Evolutionary conservation across 2,113 vertebrate genomes (phyloP), one percentile per base, ranked within the genome.

Genomic region (Salvelinus fontinalis): DNA sequence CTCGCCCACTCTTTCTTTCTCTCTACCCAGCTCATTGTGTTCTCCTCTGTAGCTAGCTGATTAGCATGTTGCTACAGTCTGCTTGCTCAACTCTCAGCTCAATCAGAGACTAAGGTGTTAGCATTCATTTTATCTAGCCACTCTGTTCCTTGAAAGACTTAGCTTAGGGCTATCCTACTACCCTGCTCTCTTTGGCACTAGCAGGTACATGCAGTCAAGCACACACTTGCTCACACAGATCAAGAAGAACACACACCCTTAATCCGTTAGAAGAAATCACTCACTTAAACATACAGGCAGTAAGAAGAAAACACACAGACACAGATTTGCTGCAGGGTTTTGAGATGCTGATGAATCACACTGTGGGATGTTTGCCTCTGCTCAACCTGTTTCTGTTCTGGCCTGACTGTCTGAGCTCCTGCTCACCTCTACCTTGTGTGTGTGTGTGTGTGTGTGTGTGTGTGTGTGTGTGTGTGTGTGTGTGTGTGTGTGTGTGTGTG

Each of bases 291-390:
- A 39, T 29, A 4, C 67, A 68, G 31, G 34, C 67, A 49, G 34
- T 22, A 2, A 49, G 8, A 29, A 44, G 20, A 48, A 66, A 54
- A 69, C 64, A 75, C 54, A 20, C 29, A 75, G 27, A 68, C 5
- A 48, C 44, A 69, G 22, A 29, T 67, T 69, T 73, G 24, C 26
- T 44, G n/a, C 27, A 75, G 44, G 65, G 29, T 39, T 79, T 68
- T 48, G 70, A 76, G 74, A 60, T 51, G 62, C 65, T 16, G 49
- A 70, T 78, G 76, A 70, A 72, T 73, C 31, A 79, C 71, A 69
- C 74, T 78, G 48, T 54, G 16, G 22, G 67, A 76, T 44, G 49
- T 9, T 81, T 82, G 70, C 73, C 78, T n/a, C 14, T 27, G 57
- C n/a, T 81, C 64, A 74, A 70, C 60, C 68, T 44, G 39, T 44